Evolutionary conservation across 2,113 vertebrate species (phyloP), one percentile per base, ranked within the genome.

Genomic region (Hyaena hyaena): DNA sequence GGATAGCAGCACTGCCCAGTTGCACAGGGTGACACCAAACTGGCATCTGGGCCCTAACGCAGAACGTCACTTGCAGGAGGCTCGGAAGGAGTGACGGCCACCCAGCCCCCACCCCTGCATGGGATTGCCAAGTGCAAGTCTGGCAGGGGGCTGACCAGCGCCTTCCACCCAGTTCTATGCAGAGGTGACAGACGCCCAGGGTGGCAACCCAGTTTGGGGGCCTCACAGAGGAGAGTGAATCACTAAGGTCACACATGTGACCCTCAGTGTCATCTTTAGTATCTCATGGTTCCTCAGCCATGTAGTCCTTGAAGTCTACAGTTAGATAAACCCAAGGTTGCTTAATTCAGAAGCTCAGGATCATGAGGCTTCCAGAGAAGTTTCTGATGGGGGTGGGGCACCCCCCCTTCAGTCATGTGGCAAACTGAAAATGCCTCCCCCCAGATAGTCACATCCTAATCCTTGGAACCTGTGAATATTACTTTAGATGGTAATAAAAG

Each of bases 1-100:
- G 98, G 24, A 55, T 96, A 83, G 66, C 97, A 39, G 96, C 95
- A 61, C 98, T 99, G 86, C 99, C 99, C 0, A 99, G 98, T 43
- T 98, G 94, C 0, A 98, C 94, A 0, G 24, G 73, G 39, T 8
- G 12, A 26, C 39, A 0, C 39, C 3, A 2, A 14, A 26, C 39
- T 45, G 73, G 39, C 73, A 45, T 4, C 11, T 5, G 39, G 98
- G 89, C 99, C 99, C 45, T 99, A 99, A 1, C 97, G 99, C 98
- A 99, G 98, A 99, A 99, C 97, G 99, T 99, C 65, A 99, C 99
- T 14, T 97, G 99, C 65, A 98, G 98, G 97, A 99, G 95, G 97
- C 99, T 55, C 98, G 99, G 98, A 99, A 99, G 95, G 99, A 99
- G 98, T 99, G 99, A 39, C 39, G 14, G 12, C 3, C 5, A 12